Percentiles rank a stretch among this genome's conserved stretches.
Conservation (phyloP, 1,140 invertebrate genomes). For the Heliconius himera region DNA sequence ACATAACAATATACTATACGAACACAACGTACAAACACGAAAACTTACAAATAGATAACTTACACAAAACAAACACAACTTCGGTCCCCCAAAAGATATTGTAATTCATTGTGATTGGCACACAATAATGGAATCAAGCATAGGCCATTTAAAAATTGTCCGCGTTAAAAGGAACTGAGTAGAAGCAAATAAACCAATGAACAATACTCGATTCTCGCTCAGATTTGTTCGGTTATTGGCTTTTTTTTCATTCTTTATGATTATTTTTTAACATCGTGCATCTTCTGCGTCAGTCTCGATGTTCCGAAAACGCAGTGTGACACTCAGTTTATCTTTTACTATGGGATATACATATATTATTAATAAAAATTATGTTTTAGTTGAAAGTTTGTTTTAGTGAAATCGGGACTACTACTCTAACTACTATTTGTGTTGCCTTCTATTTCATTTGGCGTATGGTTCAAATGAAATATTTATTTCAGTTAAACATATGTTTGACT, state of each 20-base stretch:
- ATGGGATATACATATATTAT: no score
- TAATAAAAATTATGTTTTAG: no score
- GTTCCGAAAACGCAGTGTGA: no score
- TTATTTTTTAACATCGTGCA: no score
- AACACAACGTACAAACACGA: conserved; percentile 34
- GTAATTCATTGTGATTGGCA: conserved; percentile 81
- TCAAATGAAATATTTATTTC: no score
- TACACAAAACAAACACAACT: conserved; percentile 67
- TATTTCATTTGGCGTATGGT: no score
- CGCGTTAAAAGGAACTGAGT: conserved; percentile 71
- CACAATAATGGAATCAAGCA: conserved; percentile 81
- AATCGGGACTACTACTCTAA: no score
- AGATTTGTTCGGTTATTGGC: conserved; percentile 74
- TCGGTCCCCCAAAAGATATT: conserved; percentile 77
- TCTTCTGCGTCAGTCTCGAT: no score
- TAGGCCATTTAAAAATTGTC: conserved; percentile 80
- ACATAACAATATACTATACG: background rate
- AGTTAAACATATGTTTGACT: no score
- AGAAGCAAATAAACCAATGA: conserved; percentile 72
- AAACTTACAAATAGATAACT: conserved; percentile 75
- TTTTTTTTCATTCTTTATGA: background rate
- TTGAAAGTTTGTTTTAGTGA: no score
- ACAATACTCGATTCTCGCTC: conserved; percentile 74
- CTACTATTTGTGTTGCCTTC: no score
- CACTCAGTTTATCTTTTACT: no score